Evolutionary conservation across 2,888 invertebrate genomes (phyloP).

Genomic region (Tenthredo livida): DNA sequence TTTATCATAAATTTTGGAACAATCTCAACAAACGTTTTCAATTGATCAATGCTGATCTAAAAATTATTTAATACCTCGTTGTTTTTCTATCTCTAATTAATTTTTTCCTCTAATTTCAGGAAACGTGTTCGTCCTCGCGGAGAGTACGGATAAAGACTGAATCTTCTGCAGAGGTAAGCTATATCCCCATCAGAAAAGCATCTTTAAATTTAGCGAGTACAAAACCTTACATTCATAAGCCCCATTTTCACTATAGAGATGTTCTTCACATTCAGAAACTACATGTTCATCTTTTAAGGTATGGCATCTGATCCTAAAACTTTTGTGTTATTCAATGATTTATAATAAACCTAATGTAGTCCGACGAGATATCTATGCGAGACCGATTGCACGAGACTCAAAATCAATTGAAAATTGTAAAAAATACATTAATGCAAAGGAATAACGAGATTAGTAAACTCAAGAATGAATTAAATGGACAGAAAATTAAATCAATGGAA

Average conservation of each 20-base stretch:
- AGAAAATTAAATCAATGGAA: slow-evolving; percentile 26
- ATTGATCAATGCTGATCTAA: background rate
- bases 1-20: too few species aligned
- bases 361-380: slow-evolving; percentile 25
- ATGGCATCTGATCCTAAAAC: background rate
- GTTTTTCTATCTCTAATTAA: background rate
- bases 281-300: slow-evolving; percentile 43
- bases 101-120: slow-evolving; percentile 43
- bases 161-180: slow-evolving; percentile 40
- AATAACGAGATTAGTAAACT: slow-evolving; percentile 18
- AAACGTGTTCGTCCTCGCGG: slow-evolving; percentile 49
- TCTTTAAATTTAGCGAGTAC: background rate
- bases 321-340: background rate
- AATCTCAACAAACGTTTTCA: too few species aligned
- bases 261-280: slow-evolving; percentile 39
- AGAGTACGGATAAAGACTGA: slow-evolving; percentile 51
- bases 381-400: slow-evolving; percentile 39
- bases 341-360: background rate
- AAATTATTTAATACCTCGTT: background rate
- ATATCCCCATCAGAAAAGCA: slow-evolving; percentile 11
- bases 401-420: slow-evolving; percentile 9
- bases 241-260: slow-evolving; percentile 27
- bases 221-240: slow-evolving; percentile 7
- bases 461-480: slow-evolving; percentile 31
- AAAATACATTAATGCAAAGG: slow-evolving; percentile 10